These are phyloP conservation scores for Zoanthus sociatus DNA, from an alignment of 92 coral and sea anemone species.

Conservation along the genomic window DNA sequence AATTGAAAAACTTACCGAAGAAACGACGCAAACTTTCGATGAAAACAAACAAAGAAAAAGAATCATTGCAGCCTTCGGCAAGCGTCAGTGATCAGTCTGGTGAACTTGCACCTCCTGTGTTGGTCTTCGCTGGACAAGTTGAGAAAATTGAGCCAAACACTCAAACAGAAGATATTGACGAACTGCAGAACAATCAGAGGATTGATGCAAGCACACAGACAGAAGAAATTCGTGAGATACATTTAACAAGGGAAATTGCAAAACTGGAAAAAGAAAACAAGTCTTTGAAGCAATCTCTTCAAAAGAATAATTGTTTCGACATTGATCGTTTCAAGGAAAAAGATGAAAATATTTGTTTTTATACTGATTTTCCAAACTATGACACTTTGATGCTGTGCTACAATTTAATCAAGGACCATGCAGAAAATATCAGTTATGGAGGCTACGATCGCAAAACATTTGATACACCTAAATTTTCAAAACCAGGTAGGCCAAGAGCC, in stretches of 20 bases:
- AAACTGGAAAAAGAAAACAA: too few relatives aligned
- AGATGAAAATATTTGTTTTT: too few relatives aligned
- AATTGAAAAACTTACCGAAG: not conserved
- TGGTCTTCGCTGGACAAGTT: not conserved
- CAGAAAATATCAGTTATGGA: too few relatives aligned
- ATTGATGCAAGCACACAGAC: not conserved
- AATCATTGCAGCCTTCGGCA: constrained; percentile 14
- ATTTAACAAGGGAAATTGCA: not conserved
- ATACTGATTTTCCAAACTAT: too few relatives aligned
- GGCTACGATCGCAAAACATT: too few relatives aligned
- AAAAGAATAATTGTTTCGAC: too few relatives aligned
- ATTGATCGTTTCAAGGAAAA: too few relatives aligned
- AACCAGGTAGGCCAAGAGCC: too few relatives aligned
- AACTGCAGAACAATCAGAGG: not conserved
- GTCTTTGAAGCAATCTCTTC: too few relatives aligned
- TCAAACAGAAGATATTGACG: not conserved
- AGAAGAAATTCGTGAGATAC: not conserved
- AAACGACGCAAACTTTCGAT: not conserved
- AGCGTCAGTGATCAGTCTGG: not conserved
- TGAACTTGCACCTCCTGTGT: not conserved
- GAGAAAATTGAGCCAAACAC: not conserved
- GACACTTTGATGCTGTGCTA: too few relatives aligned
- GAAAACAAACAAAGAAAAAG: not conserved
- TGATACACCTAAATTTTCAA: too few relatives aligned
- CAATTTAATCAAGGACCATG: too few relatives aligned